Base-by-base conservation (phyloP, 2,888 invertebrate species). In the Amphipyra berbera region DNA sequence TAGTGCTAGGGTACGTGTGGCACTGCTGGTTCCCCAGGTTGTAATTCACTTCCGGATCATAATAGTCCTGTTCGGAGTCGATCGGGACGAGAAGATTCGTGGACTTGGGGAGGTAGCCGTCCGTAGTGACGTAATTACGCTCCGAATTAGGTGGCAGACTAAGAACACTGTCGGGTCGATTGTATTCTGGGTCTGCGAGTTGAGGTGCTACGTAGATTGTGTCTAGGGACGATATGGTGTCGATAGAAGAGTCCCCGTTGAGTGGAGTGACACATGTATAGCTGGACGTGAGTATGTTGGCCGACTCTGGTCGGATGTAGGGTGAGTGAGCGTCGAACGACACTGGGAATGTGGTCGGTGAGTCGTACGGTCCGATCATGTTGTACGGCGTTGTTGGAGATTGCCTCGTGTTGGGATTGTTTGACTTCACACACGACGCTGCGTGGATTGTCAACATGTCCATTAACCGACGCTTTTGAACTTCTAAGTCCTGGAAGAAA, bases 391-490 rank as follows among this genome's bases (percentile, higher is more conserved):
- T 81, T 13, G 89, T 88, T 4, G 95, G 93, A 3, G 95, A 95
- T 53, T 89, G 81, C 61, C 94, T 84, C 50, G 95, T 88, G 54
- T 88, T 89, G 54, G 91, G 79, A 74, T 88, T 90, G 67, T 88
- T 88, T 78, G 93, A 92, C 77, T 96, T 96, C 63, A 96, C 94
- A 85, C 98, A 98, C 12, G 96, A 96, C 0, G 97, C 96, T 42
- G 96, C 95, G 89, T 98, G 98, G 13, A 96, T 91, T 55, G 97
- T 96, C 78, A 98, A 91, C 96, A 98, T 97, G 78, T 98, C 97
- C 81, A 97, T 95, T 62, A 98, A 94, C 84, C 97, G 96, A 72
- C 97, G 96, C 82, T 97, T 96, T 87, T 98, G 97, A 56, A 96
- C 96, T 92, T 98, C 97, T 83, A 98, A 93, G 82, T 97, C 96